Conservation (phyloP, 2,888 invertebrate genomes). For the Ennomos erosarius region DNA sequence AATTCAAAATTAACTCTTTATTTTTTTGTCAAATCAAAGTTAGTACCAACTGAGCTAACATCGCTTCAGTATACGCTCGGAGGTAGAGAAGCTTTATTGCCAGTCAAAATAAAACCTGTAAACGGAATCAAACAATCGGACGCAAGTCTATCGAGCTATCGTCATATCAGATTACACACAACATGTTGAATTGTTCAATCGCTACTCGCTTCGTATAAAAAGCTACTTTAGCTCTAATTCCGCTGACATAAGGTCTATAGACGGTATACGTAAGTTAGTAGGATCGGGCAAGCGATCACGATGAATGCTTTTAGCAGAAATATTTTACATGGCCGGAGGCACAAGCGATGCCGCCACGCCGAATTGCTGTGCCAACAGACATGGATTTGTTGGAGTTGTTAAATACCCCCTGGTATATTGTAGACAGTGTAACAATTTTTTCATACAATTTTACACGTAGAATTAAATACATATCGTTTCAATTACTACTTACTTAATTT, state of each 20-base stretch:
- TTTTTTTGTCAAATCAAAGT: no score
- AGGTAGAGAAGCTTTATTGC: slow-evolving; percentile 48
- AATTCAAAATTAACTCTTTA: no score
- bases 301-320: slow-evolving; percentile 84
- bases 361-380: slow-evolving; percentile 82
- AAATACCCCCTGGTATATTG: slow-evolving; percentile 29
- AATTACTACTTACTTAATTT: no score
- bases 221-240: slow-evolving; percentile 53
- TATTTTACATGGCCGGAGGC: slow-evolving; percentile 83
- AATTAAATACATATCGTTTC: no score
- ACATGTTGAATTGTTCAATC: slow-evolving; percentile 63
- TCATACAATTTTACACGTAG: no score
- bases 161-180: slow-evolving; percentile 76
- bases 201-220: no score
- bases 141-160: slow-evolving; percentile 72
- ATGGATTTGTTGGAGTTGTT: slow-evolving; percentile 61
- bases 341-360: slow-evolving; percentile 68
- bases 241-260: slow-evolving; percentile 48
- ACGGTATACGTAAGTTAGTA: slow-evolving; percentile 50
- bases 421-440: background rate
- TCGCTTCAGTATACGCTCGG: background rate
- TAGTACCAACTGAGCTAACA: no score
- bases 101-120: slow-evolving; percentile 61
- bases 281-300: slow-evolving; percentile 80
- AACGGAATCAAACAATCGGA: slow-evolving; percentile 72